Base-by-base conservation (phyloP, 2,113 vertebrate species). In the Urocitellus parryii region DNA sequence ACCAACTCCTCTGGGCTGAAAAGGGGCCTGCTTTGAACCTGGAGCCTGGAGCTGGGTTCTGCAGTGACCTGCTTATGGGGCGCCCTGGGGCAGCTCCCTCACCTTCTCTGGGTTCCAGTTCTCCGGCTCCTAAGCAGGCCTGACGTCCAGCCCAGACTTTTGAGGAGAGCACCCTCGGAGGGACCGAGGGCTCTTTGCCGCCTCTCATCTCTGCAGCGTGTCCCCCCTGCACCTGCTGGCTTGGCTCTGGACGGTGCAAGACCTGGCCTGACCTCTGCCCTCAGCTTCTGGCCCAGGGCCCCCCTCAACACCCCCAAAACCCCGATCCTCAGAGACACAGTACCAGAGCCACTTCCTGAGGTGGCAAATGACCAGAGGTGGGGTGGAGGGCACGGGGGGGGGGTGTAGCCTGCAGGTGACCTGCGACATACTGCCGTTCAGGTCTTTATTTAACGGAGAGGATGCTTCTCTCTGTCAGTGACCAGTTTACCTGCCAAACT, bases 401-500 rank as follows among this genome's bases (percentile, higher is more conserved):
- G 51, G 56, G 27, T 22, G 29, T 3, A n/a, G 17, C 34, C 61
- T 85, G 10, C 42, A 20, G 7, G 27, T 8, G 4, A 29, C 39
- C 74, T 25, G 11, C 0, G 18, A 17, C 2, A 12, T 76, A 63
- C 27, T 32, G 27, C 9, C 17, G 22, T 51, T 29, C 17, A 22
- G n/a, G n/a, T 70, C n/a, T 88, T 73, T 74, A 72, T 61, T 88
- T 53, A 81, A 73, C n/a, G 45, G 18, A 18, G 56, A 93, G n/a
- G 4, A 48, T 12, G 42, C 11, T 72, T 79, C 67, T 67, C 67
- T 37, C 77, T 53, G 29, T 20, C 22, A 4, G 45, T 29, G 13
- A 39, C 48, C 48, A 90, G 17, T 89, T 84, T 56, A 45, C n/a
- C 83, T 82, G 70, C 27, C 72, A 82, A 91, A 89, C 4, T 51